phyloP scores from a whole-genome alignment of 2,113 vertebrate genomes.

The Euleptes europaea region DNA sequence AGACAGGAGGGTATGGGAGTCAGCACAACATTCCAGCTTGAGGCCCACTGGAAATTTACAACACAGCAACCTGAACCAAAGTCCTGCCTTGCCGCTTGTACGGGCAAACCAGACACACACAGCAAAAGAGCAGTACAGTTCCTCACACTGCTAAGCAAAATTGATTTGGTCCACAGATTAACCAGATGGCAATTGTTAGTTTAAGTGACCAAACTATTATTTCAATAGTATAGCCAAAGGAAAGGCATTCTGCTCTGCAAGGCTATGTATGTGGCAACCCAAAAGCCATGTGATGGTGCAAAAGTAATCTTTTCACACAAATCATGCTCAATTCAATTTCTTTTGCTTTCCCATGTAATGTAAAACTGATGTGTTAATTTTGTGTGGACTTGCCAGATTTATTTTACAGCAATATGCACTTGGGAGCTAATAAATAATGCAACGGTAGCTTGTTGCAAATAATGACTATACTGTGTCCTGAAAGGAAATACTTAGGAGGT shows the following conservation, averaged over 20 bases:
- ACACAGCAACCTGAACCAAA: too few species aligned
- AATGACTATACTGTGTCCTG: background rate
- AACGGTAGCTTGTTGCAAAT: slow-evolving; percentile 34
- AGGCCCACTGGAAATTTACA: too few species aligned
- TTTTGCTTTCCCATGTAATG: slow-evolving; percentile 18
- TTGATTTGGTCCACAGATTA: background rate
- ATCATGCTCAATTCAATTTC: slow-evolving; percentile 38
- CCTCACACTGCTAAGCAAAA: slow-evolving; percentile 16
- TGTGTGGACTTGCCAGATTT: slow-evolving; percentile 1
- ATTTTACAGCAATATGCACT: slow-evolving; percentile 40
- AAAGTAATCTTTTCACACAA: slow-evolving; percentile 20
- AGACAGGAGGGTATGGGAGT: too few species aligned
- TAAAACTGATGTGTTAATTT: slow-evolving; percentile 34
- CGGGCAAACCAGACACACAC: too few species aligned
- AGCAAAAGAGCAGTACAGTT: too few species aligned
- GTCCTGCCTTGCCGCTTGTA: too few species aligned
- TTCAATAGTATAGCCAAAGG: background rate
- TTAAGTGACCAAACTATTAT: slow-evolving; percentile 11
- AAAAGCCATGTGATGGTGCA: background rate
- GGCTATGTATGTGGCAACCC: background rate
- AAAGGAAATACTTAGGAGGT: background rate
- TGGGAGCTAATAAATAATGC: slow-evolving; percentile 41
- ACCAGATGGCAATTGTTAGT: slow-evolving; percentile 6
- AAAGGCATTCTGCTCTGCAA: background rate
- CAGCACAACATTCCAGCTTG: too few species aligned